Conservation (phyloP, 2,888 invertebrate genomes). For the Atethmia centrago region DNA sequence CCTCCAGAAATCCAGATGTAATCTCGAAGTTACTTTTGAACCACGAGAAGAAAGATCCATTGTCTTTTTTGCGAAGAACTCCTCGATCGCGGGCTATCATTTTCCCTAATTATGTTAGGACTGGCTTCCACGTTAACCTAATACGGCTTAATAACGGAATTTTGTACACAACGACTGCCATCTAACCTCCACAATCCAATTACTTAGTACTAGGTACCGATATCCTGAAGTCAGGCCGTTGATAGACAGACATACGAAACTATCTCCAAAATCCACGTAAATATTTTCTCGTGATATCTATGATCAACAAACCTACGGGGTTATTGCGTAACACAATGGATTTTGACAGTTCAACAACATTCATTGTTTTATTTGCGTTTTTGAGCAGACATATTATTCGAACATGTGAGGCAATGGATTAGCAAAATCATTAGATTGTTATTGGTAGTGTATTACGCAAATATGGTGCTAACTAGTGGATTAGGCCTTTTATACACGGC, state of each 20-base stretch:
- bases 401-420: too few relatives aligned
- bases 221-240: neutral
- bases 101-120: neutral
- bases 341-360: too few relatives aligned
- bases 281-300: slow-evolving; percentile 4
- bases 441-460: too few relatives aligned
- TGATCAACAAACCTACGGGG: too few relatives aligned
- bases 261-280: neutral
- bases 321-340: too few relatives aligned
- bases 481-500: too few relatives aligned
- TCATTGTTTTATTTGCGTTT: too few relatives aligned
- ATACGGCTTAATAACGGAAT: neutral
- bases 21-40: neutral
- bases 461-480: too few relatives aligned
- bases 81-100: too few relatives aligned
- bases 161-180: neutral
- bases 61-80: neutral
- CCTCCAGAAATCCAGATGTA: neutral
- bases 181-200: neutral
- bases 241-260: slow-evolving; percentile 2
- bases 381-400: too few relatives aligned
- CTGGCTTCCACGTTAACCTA: neutral
- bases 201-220: slow-evolving; percentile 10
- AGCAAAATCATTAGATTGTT: too few relatives aligned
- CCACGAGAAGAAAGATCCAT: neutral